Evolutionary conservation across 1,140 invertebrate species (phyloP).

Genomic region (Drosophila sulfurigaster): DNA sequence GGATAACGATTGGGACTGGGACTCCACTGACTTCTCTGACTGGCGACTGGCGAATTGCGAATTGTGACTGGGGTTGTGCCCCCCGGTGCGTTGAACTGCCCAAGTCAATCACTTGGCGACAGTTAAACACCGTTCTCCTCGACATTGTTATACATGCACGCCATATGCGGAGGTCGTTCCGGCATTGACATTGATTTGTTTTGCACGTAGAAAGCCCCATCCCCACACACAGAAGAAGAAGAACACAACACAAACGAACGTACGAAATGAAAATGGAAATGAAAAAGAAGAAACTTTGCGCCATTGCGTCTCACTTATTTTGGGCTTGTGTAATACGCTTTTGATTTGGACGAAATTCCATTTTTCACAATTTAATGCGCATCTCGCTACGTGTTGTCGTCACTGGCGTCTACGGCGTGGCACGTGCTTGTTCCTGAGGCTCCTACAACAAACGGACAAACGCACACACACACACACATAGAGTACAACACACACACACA

Average conservation of each 20-base stretch:
- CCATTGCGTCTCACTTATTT: slow-evolving; percentile 71
- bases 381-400: slow-evolving; percentile 81
- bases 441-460: slow-evolving; percentile 19
- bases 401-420: slow-evolving; percentile 59
- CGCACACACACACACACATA: slow-evolving; percentile 21
- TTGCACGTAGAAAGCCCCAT: slow-evolving; percentile 43
- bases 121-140: slow-evolving; percentile 30
- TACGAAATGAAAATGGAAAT: slow-evolving; percentile 2
- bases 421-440: slow-evolving; percentile 58
- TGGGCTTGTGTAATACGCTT: slow-evolving; percentile 73
- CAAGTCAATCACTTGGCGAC: slow-evolving; percentile 68
- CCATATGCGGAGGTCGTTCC: slow-evolving; percentile 41
- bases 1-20: slow-evolving; percentile 23
- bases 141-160: slow-evolving; percentile 29
- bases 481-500: slow-evolving; percentile 34
- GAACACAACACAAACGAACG: neutral
- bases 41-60: neutral
- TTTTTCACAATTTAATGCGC: slow-evolving; percentile 84
- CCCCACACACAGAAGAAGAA: neutral
- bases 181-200: slow-evolving; percentile 77
- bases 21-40: neutral
- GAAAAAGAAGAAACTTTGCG: slow-evolving; percentile 34
- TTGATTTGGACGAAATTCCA: slow-evolving; percentile 81
- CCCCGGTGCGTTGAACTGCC: slow-evolving; percentile 16
- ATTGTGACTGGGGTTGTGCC: neutral